These are phyloP conservation scores for Panthera leo DNA, from an alignment of 2,113 vertebrate species.

Conservation along the genomic window DNA sequence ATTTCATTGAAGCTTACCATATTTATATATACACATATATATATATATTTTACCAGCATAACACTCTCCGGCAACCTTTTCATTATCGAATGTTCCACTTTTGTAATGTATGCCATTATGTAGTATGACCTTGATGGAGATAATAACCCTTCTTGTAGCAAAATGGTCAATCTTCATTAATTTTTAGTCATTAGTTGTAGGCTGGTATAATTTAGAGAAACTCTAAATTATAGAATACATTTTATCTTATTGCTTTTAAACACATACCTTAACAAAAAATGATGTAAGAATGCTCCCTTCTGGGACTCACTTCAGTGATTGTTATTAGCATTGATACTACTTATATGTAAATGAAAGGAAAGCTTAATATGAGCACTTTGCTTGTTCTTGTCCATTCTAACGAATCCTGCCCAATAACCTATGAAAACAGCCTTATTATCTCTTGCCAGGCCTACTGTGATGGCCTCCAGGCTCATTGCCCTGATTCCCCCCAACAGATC, in stretches of 20 bases:
- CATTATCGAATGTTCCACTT: neutral
- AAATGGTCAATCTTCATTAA: constrained; percentile 54
- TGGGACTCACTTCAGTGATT: constrained; percentile 44
- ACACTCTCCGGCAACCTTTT: neutral
- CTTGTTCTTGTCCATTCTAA: neutral
- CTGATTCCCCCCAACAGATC: neutral
- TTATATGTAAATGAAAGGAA: constrained; percentile 55
- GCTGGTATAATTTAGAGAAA: constrained; percentile 9
- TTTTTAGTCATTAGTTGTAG: constrained; percentile 45
- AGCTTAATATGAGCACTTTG: neutral
- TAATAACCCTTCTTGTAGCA: neutral
- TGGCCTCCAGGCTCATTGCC: neutral
- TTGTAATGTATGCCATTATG: neutral
- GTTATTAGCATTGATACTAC: constrained; percentile 31
- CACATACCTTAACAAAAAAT: constrained; percentile 35
- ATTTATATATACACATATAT: neutral
- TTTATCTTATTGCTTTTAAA: constrained; percentile 60
- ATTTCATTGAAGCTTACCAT: neutral
- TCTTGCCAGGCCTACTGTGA: neutral
- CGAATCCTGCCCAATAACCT: neutral
- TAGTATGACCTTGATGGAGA: constrained; percentile 34
- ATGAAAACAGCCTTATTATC: neutral
- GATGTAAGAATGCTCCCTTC: neutral
- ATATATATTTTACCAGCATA: neutral
- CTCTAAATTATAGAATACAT: constrained; percentile 38